Base-by-base conservation (phyloP, 1,140 invertebrate species). In the Drosophila grimshawi region DNA sequence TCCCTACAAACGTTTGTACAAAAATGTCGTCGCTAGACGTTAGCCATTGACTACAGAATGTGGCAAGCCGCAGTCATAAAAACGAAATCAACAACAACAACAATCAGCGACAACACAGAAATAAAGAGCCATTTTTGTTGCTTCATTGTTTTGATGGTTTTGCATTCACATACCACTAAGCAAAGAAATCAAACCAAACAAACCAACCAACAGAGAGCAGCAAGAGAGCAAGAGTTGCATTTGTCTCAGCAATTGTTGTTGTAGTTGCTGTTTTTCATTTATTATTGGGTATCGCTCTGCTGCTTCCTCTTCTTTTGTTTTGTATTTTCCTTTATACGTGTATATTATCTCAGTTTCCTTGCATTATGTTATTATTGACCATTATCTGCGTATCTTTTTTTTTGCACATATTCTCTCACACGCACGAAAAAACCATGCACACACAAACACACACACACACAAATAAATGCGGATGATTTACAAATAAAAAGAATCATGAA, bases 91-190 rank as follows among this genome's bases (percentile, higher is more conserved):
- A 30, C 10, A 53, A 45, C 29, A 48, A 27, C 8, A 11, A 10
- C 11, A 41, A 7, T 11, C n/a, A 3, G 19, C 19, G 19, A 19
- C 19, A 19, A 19, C 30, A 52, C 8, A n/a, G 27, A 60, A 67
- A 60, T 65, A 64, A 71, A 37, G 43, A 61, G 60, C 62, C 43
- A 51, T 76, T 59, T 76, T 76, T 76, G 53, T 76, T 49, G 19
- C 35, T 56, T 27, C 39, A 64, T 59, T 64, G 52, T 59, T 65
- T 71, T 5, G 39, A 46, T 11, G 45, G 37, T 27, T 72, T 49
- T 53, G 30, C 63, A 72, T 66, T 65, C 61, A 55, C 64, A 68
- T 73, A 60, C 49, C 64, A 39, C 35, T 60, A 43, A 27, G 19
- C 53, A 56, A 63, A 29, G 29, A 63, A 70, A 43, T 53, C 48